Base-by-base conservation (phyloP, 2,888 invertebrate species). In the Gastrophysa polygoni region DNA sequence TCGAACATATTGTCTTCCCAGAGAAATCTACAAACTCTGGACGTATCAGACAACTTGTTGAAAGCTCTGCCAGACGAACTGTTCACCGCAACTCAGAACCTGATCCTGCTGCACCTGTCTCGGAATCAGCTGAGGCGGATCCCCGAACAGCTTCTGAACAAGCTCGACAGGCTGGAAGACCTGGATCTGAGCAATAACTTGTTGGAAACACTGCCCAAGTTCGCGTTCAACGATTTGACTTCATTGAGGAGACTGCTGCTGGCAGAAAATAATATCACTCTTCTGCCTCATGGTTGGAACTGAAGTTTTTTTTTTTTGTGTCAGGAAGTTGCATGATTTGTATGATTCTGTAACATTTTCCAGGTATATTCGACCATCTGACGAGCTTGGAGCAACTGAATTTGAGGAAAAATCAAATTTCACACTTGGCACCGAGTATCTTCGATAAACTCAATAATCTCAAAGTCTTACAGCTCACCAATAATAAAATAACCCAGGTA, bases 141-240 rank as follows among this genome's bases (percentile, higher is more conserved):
- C 49, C 87, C 88, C 0, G 84, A 85, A 20, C 83, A 83, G 18
- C 77, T 87, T 20, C 88, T 91, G 60, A 75, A 83, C 0, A 86
- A 85, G 3, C 81, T 90, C 21, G 79, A 81, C 7, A 83, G 84
- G 1, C 78, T 92, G 16, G 86, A 87, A 71, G 89, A 90, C 74
- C 80, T 93, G 61, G 91, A 92, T 80, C 79, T 92, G 17, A 88
- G 89, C 2, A 86, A 85, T 61, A 92, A 92, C 78, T 83, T 84
- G 72, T 82, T 92, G 67, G 84, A 85, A 54, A 81, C 80, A 14
- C 81, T 92, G 48, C 85, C 87, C 62, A 85, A 85, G 46, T 83
- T 83, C 52, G 82, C 87, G 1, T 87, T 91, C 71, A 73, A 75
- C 5, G 83, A 85, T 51, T 78, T 91, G 50, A 81, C 77, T 55